Evolutionary conservation across 2,888 invertebrate species (phyloP), one percentile per base, ranked within the genome.

Genomic region (Tenthredo distinguenda): DNA sequence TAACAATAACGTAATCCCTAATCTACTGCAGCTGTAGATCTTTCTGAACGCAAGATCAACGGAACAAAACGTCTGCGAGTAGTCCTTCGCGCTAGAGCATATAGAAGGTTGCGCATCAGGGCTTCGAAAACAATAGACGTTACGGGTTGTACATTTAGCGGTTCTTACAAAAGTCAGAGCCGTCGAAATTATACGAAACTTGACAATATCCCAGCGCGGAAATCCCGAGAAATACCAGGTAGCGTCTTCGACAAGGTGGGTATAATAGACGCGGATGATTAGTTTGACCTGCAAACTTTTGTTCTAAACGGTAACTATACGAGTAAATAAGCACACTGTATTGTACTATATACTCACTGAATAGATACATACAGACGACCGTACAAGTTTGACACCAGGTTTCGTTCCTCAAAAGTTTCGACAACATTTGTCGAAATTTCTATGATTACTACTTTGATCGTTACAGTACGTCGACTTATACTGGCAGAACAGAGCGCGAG

Each of bases 221-320:
- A 81, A 40, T 81, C 81, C 81, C 62, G 21, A 40, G 62, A 81
- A 81, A 26, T 81, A 65, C 62, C 81, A 81, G 81, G 81, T 81
- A 81, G 26, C 37, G 21, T 62, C 21, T 65, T 47, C 31, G 26
- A 40, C 81, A 81, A 81, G 31, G 81, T 83, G 47, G 31, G 81
- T 83, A 50, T 68, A 83, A 81, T 83, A 31, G 71, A 68, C 83
- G 68, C 31, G 34, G 62, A 81, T 62, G 62, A 40, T 58, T 26
- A 81, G 58, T 58, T 81, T 62, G 18, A 62, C 81, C 81, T 37
- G 62, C 40, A 62, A 62, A 18, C 40, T 62, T 37, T 62, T 81
- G 40, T 81, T 81, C 81, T 62, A 58, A 58, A 81, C 81, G 58
- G 62, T 40, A 81, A 62, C 62, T 62, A 31, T 31, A 34, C 81